Evolutionary conservation across 2,888 invertebrate genomes (phyloP).

Genomic region (Papilio gigon): DNA sequence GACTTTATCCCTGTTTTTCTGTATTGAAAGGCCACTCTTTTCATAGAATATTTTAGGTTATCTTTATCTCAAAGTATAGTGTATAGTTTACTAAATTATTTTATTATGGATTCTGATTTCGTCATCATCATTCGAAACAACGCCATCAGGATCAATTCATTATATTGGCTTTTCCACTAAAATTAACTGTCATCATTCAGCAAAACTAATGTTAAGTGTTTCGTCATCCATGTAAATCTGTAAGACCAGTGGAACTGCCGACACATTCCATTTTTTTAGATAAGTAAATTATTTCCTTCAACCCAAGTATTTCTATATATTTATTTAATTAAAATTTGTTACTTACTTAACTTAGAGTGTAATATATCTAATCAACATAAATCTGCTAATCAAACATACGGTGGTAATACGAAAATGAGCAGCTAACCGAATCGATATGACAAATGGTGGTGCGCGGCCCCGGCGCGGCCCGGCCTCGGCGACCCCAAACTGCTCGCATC

Average conservation of each 20-base stretch:
- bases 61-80: background rate
- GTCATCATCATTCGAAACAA: no score
- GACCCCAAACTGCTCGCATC: conserved; percentile 79
- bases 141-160: no score
- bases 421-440: conserved; percentile 68
- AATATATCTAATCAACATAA: conserved; percentile 2
- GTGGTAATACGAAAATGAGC: conserved; percentile 57
- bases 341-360: background rate
- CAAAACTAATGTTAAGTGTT: no score
- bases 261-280: no score
- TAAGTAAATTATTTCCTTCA: no score
- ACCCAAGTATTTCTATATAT: background rate
- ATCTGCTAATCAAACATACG: conserved; percentile 20
- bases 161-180: no score
- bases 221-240: no score
- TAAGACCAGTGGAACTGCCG: no score
- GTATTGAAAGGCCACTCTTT: background rate
- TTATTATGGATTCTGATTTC: background rate
- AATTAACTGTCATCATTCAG: no score
- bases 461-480: conserved; percentile 62
- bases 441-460: conserved; percentile 66
- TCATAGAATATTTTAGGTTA: background rate
- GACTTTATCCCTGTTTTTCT: conserved; percentile 5
- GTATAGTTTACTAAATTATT: background rate
- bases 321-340: no score